Conservation (phyloP, 1,140 invertebrate genomes). For the Nomia melanderi region DNA sequence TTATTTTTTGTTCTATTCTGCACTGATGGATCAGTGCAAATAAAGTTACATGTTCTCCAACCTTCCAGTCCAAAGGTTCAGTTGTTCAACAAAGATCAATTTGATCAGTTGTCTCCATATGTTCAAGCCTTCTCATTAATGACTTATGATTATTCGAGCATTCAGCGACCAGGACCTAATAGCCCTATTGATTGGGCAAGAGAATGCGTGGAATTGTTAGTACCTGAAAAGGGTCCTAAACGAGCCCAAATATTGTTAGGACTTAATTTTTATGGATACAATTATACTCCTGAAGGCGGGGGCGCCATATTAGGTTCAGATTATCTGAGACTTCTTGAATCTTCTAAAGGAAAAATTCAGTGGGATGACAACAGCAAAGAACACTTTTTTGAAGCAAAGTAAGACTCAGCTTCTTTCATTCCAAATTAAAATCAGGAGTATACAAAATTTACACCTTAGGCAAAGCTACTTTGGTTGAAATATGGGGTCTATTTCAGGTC, state of each 20-base stretch:
- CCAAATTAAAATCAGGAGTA: background rate
- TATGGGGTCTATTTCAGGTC: conserved; percentile 81
- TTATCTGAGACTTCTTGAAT: conserved; percentile 87
- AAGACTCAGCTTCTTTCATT: conserved; percentile 71
- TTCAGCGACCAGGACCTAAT: conserved; percentile 93
- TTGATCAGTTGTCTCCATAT: conserved; percentile 88
- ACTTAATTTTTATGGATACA: conserved; percentile 96
- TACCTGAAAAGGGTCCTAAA: conserved; percentile 83
- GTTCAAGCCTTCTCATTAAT: conserved; percentile 94
- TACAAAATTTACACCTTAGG: conserved; percentile 11
- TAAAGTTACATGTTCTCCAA: conserved; percentile 17
- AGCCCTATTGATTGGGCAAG: conserved; percentile 92
- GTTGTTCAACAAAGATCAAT: conserved; percentile 89
- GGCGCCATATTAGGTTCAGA: conserved; percentile 90
- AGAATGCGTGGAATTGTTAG: conserved; percentile 88
- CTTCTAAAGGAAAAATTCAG: conserved; percentile 86
- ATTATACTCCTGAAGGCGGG: conserved; percentile 89
- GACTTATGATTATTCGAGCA: conserved; percentile 96
- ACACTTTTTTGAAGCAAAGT: conserved; percentile 94
- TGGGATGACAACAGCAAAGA: conserved; percentile 91
- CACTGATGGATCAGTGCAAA: background rate
- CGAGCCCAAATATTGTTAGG: conserved; percentile 92
- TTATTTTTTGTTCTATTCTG: background rate
- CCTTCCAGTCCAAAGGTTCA: conserved; percentile 80
- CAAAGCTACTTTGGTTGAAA: conserved; percentile 16